Percentiles rank a stretch among this genome's conserved stretches.
These are phyloP conservation scores for Microplitis mediator DNA, from an alignment of 1,140 invertebrate species.

Conservation along the genomic window DNA sequence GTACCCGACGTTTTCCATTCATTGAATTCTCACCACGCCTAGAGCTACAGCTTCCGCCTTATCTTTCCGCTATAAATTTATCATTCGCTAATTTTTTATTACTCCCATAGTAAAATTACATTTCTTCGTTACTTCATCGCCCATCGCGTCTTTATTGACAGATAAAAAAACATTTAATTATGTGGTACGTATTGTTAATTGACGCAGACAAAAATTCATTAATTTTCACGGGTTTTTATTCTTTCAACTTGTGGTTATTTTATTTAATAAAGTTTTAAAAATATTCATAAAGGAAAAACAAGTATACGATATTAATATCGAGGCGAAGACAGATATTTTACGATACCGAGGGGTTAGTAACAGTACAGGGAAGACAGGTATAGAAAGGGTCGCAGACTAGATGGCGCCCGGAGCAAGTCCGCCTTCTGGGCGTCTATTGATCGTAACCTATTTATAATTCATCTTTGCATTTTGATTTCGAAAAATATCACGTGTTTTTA, in stretches of 20 bases:
- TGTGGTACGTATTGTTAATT: neutral
- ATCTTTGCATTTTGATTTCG: conserved; percentile 54
- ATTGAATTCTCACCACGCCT: conserved; percentile 53
- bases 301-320: conserved; percentile 7
- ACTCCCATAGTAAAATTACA: neutral
- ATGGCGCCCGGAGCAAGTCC: conserved; percentile 48
- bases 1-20: conserved; percentile 53
- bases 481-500: conserved; percentile 43
- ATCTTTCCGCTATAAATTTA: conserved; percentile 14
- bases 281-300: neutral
- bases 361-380: conserved; percentile 34
- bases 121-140: neutral
- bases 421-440: conserved; percentile 53
- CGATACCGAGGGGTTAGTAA: conserved; percentile 29
- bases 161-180: too few species aligned
- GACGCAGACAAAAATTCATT: too few species aligned
- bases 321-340: conserved; percentile 10
- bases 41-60: conserved; percentile 6
- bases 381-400: conserved; percentile 46
- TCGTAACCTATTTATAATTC: conserved; percentile 58
- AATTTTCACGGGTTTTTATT: too few species aligned
- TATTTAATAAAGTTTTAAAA: too few species aligned
- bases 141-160: too few species aligned
- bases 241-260: too few species aligned
- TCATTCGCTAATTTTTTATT: neutral